Conservation (phyloP, 30 jellyfish, hydroid and myxozoan species). For the Hydractinia symbiolongicarpus region DNA sequence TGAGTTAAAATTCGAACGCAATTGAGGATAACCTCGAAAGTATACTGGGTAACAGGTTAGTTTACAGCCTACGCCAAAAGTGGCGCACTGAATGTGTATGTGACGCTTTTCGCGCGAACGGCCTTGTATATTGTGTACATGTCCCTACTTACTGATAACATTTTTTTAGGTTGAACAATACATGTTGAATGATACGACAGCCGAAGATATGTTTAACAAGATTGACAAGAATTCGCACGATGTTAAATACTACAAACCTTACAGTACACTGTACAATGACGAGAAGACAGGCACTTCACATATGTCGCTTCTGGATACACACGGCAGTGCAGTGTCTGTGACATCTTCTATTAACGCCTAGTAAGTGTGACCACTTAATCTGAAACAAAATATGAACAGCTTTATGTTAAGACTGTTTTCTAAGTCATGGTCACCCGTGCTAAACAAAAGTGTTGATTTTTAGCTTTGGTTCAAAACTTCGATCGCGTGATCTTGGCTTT, state of each 20-base stretch:
- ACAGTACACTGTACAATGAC: constrained; percentile 56
- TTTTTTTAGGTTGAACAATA: constrained; percentile 65
- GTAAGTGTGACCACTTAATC: constrained; percentile 40
- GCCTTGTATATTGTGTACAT: background rate
- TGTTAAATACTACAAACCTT: constrained; percentile 93
- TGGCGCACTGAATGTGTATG: no score
- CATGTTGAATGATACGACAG: constrained; percentile 83
- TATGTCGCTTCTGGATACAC: constrained; percentile 87
- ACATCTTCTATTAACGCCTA: constrained; percentile 99
- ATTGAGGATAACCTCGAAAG: no score
- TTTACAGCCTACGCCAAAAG: no score
- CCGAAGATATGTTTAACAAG: constrained; percentile 58
- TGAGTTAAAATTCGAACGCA: no score
- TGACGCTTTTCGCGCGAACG: no score
- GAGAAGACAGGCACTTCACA: constrained; percentile 96
- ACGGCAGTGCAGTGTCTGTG: constrained; percentile 97
- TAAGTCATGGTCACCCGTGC: background rate
- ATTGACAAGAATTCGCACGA: constrained; percentile 79
- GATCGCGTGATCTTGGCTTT: constrained; percentile 93
- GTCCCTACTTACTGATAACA: background rate
- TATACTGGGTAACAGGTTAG: no score
- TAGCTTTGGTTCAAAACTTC: constrained; percentile 93
- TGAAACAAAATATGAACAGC: background rate
- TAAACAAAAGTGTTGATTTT: background rate
- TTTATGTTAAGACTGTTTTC: background rate